These are phyloP conservation scores for Nixonia krombeini DNA, from an alignment of 1,140 invertebrate genomes.

Conservation along the genomic window DNA sequence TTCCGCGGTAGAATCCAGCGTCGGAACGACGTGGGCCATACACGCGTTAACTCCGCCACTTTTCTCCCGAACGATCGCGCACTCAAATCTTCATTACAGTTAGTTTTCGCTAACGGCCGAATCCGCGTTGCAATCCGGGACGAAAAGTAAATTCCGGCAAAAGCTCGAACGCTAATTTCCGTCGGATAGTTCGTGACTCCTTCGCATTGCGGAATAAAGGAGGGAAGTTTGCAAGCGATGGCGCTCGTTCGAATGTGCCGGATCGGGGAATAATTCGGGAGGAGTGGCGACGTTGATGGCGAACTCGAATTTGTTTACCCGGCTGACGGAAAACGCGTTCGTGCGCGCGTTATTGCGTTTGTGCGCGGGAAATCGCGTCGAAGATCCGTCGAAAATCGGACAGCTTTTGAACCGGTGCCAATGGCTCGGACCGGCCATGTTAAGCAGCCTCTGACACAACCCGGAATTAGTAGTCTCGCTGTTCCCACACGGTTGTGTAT, in stretches of 20 bases:
- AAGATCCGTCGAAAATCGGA: slow-evolving; percentile 3
- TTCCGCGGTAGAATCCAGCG: too few relatives aligned
- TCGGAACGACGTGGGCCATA: neutral
- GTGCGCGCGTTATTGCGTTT: neutral
- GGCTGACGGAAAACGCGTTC: neutral
- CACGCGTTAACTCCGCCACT: neutral
- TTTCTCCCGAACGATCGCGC: neutral
- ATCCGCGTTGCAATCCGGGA: neutral
- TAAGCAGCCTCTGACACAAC: slow-evolving; percentile 34
- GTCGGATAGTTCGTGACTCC: slow-evolving; percentile 4
- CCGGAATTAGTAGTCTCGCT: slow-evolving; percentile 49
- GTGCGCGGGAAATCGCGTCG: neutral
- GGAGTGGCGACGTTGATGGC: neutral
- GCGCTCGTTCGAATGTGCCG: neutral
- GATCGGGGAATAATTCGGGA: neutral
- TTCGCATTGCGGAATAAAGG: slow-evolving; percentile 3
- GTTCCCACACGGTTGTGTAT: too few relatives aligned
- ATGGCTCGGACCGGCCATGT: slow-evolving; percentile 13
- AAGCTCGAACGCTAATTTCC: slow-evolving; percentile 9
- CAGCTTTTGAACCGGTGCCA: too few relatives aligned
- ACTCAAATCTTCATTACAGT: neutral
- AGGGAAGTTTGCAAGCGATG: slow-evolving; percentile 7
- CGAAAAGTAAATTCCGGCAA: neutral
- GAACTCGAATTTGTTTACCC: neutral
- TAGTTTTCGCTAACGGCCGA: neutral